Base-by-base conservation (phyloP, 2,797 vertebrate genomes). In the Craterocephalus amniculus region DNA sequence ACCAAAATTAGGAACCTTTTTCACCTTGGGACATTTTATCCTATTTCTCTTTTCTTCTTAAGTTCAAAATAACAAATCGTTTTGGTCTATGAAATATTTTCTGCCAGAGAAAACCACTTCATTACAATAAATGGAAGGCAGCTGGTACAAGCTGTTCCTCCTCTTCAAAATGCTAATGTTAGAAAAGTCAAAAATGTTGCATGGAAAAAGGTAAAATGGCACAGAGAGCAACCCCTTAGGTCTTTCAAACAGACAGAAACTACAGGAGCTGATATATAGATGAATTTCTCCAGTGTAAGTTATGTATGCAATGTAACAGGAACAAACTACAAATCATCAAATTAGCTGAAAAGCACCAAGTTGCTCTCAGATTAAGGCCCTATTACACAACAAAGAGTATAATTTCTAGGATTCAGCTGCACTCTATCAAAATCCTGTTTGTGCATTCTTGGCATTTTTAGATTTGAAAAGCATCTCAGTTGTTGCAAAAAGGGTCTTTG, bases 381-480 rank as follows among this genome's bases (percentile, higher is more conserved):
- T 66, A 45, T 51, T 72, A 27, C 32, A 62, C 24, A 61, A 74
- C 52, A 69, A 43, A 64, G 16, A 0, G 29, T 57, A 70, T 52
- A 10, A 51, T 67, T 74, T 26, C n/a, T 10, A 62, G 4, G 2
- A 18, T 63, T 55, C 10, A 31, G 10, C 20, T 62, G 22, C 16
- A 32, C 24, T 62, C 45, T 16, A 49, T 63, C 29, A 52, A 31
- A 36, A 63, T 7, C 11, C 11, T 51, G 11, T 55, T 63, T 64
- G 31, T 6, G 10, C 64, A 62, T 74, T 78, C 69, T 56, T 31
- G 20, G 62, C 31, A 76, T 83, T 85, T 78, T 49, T 26, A 48
- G 14, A n/a, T 36, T 58, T 63, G 52, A 57, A 63, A 67, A 74
- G 43, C 40, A 56, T 36, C 49, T 69, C n/a, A 32, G 3, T 16